Conservation (phyloP, 2,797 vertebrate species). For the Chrysolophus pictus region DNA sequence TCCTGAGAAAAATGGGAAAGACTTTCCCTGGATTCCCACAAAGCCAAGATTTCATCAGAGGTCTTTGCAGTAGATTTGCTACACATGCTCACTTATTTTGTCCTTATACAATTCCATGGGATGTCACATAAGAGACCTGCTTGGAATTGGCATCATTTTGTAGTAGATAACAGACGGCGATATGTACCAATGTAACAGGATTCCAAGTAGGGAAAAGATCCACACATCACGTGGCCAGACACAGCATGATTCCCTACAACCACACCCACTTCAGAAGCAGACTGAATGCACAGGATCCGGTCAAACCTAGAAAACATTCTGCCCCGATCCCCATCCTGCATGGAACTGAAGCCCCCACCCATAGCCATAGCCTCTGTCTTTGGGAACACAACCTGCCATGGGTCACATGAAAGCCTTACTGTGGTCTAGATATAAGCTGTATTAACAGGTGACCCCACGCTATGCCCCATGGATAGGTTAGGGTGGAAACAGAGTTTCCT, state of each 20-base stretch:
- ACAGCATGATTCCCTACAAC: not conserved
- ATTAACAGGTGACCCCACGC: not conserved
- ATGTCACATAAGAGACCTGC: not conserved
- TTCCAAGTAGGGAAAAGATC: not conserved
- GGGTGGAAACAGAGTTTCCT: not conserved
- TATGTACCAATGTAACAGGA: not conserved
- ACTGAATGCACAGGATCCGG: not conserved
- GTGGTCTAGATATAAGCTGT: not conserved
- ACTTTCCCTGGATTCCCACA: not conserved
- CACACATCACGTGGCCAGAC: rapidly evolving
- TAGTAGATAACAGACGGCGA: not conserved
- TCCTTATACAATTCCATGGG: not conserved
- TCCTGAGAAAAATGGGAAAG: not conserved
- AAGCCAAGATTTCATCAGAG: not conserved
- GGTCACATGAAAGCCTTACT: not conserved
- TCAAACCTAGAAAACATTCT: not conserved
- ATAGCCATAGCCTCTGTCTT: not conserved
- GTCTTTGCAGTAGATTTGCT: not conserved
- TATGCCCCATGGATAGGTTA: not conserved
- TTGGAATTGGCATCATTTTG: not conserved
- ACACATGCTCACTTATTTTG: not conserved
- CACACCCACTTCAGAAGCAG: not conserved
- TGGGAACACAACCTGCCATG: not conserved
- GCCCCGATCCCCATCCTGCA: not conserved
- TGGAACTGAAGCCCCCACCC: not conserved